A percentile compares a stretch with the other conserved stretches of the same genome.
phyloP scores from a whole-genome alignment of 2,113 vertebrate genomes.

The Gambusia affinis region DNA sequence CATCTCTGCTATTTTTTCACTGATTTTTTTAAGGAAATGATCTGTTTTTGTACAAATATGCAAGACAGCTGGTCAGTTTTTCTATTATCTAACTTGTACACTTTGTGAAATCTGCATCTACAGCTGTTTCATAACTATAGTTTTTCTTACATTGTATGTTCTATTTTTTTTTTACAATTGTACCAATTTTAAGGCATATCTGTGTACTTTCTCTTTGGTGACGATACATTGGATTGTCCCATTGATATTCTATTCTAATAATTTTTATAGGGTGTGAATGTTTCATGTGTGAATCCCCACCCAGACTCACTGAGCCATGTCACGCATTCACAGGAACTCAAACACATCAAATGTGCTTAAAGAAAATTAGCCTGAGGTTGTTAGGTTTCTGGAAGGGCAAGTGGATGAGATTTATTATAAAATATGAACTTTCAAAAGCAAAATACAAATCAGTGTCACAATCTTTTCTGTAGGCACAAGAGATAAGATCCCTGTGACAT shows the following conservation, averaged over 20 bases:
- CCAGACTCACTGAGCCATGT: background rate
- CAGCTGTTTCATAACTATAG: too few species aligned
- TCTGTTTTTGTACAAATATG: background rate
- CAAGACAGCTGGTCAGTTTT: too few species aligned
- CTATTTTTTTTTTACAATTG: background rate
- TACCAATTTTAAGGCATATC: background rate
- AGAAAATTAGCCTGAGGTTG: constrained; percentile 31
- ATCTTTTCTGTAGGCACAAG: background rate
- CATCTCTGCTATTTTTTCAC: background rate
- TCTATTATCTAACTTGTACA: too few species aligned
- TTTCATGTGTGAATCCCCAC: constrained; percentile 28
- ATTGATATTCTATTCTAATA: constrained; percentile 20
- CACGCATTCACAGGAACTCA: too few species aligned
- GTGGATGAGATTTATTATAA: constrained; percentile 20
- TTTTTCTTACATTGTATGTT: too few species aligned
- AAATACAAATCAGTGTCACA: too few species aligned
- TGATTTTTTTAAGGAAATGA: background rate
- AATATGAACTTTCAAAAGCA: constrained; percentile 30
- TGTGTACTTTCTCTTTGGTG: background rate
- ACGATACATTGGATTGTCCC: background rate
- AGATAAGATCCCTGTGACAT: background rate
- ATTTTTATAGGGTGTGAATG: constrained; percentile 28
- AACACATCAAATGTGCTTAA: too few species aligned
- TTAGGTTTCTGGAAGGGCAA: constrained; percentile 32
- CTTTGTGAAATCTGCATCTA: too few species aligned